Conservation (phyloP, 1,140 invertebrate species). For the Potamilus streckersoni region DNA sequence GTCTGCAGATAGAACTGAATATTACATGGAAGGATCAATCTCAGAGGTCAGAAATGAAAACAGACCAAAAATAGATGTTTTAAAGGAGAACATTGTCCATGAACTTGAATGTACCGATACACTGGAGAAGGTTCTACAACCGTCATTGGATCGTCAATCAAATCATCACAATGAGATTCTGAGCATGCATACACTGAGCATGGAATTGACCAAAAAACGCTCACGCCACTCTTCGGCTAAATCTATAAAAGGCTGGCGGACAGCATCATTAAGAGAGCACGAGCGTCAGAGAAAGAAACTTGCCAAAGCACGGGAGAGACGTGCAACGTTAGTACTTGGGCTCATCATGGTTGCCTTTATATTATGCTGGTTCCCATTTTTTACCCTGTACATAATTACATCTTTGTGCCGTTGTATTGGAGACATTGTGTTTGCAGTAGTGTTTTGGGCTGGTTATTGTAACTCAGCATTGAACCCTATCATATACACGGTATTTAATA, state of each 20-base stretch:
- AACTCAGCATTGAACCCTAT: conserved; percentile 98
- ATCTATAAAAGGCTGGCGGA: conserved; percentile 27
- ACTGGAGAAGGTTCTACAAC: too few relatives aligned
- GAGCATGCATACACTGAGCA: conserved; percentile 9
- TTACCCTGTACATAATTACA: conserved; percentile 90
- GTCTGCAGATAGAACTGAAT: too few relatives aligned
- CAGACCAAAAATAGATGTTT: too few relatives aligned
- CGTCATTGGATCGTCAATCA: too few relatives aligned
- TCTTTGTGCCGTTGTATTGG: conserved; percentile 92
- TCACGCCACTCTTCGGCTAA: conserved; percentile 10
- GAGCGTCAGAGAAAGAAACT: conserved; percentile 93
- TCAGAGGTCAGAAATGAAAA: too few relatives aligned
- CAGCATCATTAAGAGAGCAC: conserved; percentile 73
- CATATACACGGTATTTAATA: conserved; percentile 99
- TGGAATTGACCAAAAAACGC: conserved; percentile 22
- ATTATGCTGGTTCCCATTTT: conserved; percentile 98
- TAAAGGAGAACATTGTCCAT: too few relatives aligned
- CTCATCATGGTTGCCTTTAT: conserved; percentile 99
- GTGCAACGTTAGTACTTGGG: conserved; percentile 96
- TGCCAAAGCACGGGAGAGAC: conserved; percentile 95
- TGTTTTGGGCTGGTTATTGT: conserved; percentile 99
- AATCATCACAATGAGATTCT: too few relatives aligned
- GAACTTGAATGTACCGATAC: too few relatives aligned
- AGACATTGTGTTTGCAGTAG: conserved; percentile 87
- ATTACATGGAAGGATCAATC: too few relatives aligned